Evolutionary conservation across 2,797 vertebrate species (phyloP), one percentile per base, ranked within the genome.

Genomic region (Antrozous pallidus): DNA sequence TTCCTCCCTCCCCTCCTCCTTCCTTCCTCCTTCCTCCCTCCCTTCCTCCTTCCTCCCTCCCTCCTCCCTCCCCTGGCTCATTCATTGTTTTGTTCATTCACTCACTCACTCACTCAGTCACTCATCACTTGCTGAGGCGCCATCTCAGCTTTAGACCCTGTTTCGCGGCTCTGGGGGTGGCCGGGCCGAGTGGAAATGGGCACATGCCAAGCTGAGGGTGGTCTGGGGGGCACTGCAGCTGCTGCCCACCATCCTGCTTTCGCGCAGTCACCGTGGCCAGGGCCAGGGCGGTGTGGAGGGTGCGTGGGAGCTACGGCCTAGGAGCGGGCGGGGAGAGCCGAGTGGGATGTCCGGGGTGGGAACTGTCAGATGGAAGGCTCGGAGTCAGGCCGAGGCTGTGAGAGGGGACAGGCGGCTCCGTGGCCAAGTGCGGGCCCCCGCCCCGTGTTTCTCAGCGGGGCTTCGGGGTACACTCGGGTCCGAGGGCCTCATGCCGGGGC

Each of bases 201-300:
- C 38, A 7, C 1, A 2, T 0, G 1, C 10, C 8, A 0, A 6
- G 4, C 22, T 11, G 2, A 24, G 12, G 2, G 90, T 1, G 0
- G 1, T 1, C 0, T 3, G 78, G 74, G 8, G 36, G 36, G 1
- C 1, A n/a, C 51, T 0, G 1, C 4, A 0, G 10, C 47, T 9
- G 31, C 16, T 16, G 47, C 11, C 5, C 8, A 1, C 45, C 0
- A 4, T 14, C 40, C 36, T 13, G 69, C 58, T 10, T 69, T 7
- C 31, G 49, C 5, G 2, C 0, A 2, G n/a, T 11, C 71, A 26
- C 54, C 1, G 1, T 2, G 1, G 6, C 49, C 17, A 6, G 0
- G 31, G 18, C 20, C 86, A n/a, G 12, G 6, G 73, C 8, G 4
- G 47, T 6, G 4, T 0, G 4, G 26, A 2, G 8, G 2, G 42